phyloP scores from a whole-genome alignment of 2,888 invertebrate genomes.

The Athalia circularis region DNA sequence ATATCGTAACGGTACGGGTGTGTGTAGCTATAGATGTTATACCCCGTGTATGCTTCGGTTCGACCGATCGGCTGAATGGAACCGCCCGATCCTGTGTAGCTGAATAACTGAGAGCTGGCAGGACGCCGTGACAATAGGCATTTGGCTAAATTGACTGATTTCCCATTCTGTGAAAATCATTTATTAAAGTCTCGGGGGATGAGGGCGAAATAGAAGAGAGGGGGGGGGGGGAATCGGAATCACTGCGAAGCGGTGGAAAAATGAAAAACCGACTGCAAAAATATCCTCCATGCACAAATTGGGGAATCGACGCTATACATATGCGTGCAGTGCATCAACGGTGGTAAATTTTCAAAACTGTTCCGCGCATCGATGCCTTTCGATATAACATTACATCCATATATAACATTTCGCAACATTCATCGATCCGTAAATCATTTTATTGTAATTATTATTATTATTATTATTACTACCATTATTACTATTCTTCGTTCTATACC shows the following conservation, averaged over 20 bases:
- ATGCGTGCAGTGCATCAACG: too few relatives aligned
- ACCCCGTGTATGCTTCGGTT: neutral
- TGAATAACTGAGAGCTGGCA: neutral
- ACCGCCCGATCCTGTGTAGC: neutral
- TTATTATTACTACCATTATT: too few relatives aligned
- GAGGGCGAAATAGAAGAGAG: neutral
- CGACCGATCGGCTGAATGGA: slow-evolving; percentile 34
- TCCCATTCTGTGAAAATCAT: slow-evolving; percentile 39
- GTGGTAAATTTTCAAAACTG: too few relatives aligned
- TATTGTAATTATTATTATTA: too few relatives aligned
- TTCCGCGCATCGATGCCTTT: neutral
- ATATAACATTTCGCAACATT: too few relatives aligned
- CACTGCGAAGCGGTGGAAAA: neutral
- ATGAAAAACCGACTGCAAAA: neutral
- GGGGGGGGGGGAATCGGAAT: neutral
- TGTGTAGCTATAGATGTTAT: neutral
- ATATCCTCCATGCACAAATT: too few relatives aligned
- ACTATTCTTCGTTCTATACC: too few relatives aligned
- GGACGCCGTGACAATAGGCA: slow-evolving; percentile 31
- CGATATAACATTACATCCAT: too few relatives aligned
- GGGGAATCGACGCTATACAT: too few relatives aligned
- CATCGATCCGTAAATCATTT: too few relatives aligned
- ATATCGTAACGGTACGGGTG: neutral
- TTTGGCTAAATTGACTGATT: slow-evolving; percentile 43
- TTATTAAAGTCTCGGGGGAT: slow-evolving; percentile 35